Percentiles rank a stretch among this genome's conserved stretches.
Conservation (phyloP, 2,888 invertebrate genomes). For the Phrixothrix hirtus region DNA sequence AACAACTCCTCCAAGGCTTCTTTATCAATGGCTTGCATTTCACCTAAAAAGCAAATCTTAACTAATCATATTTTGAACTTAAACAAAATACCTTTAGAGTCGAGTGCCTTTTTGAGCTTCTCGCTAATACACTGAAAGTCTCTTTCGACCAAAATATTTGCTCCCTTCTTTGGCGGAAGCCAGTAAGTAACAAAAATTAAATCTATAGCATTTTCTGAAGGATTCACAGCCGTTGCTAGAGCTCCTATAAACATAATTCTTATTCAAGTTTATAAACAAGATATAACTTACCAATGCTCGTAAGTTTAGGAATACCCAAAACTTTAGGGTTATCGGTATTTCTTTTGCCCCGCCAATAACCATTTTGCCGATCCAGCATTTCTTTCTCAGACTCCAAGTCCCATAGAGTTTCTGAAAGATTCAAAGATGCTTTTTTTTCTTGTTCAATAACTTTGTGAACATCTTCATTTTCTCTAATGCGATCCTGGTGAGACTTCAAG, state of each 20-base stretch:
- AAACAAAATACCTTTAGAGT: slow-evolving; percentile 40
- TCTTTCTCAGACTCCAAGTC: slow-evolving; percentile 63
- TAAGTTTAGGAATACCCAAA: slow-evolving; percentile 46
- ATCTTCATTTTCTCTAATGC: slow-evolving; percentile 48
- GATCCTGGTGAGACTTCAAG: slow-evolving; percentile 48
- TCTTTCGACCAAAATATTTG: slow-evolving; percentile 62
- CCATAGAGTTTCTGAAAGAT: slow-evolving; percentile 56
- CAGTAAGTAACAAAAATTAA: slow-evolving; percentile 76
- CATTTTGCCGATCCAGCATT: slow-evolving; percentile 54
- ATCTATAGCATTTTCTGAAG: slow-evolving; percentile 59
- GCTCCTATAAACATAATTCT: slow-evolving; percentile 41
- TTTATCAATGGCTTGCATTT: slow-evolving; percentile 43
- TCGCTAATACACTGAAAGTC: slow-evolving; percentile 69
- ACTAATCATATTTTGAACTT: too few relatives aligned
- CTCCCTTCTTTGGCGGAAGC: slow-evolving; percentile 65
- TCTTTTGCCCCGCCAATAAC: slow-evolving; percentile 48
- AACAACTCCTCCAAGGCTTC: slow-evolving; percentile 47
- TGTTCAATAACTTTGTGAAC: slow-evolving; percentile 46
- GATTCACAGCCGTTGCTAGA: slow-evolving; percentile 43
- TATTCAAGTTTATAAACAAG: slow-evolving; percentile 2
- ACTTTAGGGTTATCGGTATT: slow-evolving; percentile 32
- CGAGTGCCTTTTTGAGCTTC: slow-evolving; percentile 44
- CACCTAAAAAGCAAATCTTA: slow-evolving; percentile 41
- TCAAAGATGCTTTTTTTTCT: slow-evolving; percentile 42
- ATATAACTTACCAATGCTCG: slow-evolving; percentile 52